Percentiles rank a stretch among this genome's conserved stretches.
Evolutionary conservation across 2,797 vertebrate genomes (phyloP).

Genomic region (Picus viridis): DNA sequence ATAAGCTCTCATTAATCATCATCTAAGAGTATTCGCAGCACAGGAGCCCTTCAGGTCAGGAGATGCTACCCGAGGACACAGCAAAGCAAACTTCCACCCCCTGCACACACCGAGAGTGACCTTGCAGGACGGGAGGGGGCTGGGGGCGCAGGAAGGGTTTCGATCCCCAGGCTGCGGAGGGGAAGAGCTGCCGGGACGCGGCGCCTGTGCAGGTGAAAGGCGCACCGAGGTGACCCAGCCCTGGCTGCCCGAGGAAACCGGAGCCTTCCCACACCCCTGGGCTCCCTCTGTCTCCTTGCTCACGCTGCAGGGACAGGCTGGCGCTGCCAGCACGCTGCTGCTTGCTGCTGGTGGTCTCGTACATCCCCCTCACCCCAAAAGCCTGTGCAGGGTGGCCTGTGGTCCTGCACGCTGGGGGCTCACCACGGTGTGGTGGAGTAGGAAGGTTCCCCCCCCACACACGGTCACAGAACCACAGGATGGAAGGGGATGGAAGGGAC

Average conservation of each 20-base stretch:
- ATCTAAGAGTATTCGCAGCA: constrained; percentile 36
- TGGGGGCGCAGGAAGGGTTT: background rate
- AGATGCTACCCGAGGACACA: constrained; percentile 33
- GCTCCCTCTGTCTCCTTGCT: accelerated
- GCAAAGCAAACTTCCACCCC: background rate
- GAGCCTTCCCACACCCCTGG: background rate
- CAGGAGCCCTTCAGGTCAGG: background rate
- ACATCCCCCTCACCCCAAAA: background rate
- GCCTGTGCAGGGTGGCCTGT: background rate
- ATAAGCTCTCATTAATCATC: constrained; percentile 41
- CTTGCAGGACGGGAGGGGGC: background rate
- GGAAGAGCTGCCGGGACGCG: background rate
- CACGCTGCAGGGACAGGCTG: accelerated
- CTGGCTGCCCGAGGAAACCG: background rate
- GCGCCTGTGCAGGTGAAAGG: background rate
- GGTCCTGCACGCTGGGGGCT: background rate
- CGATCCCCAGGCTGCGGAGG: background rate
- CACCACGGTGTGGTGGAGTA: too few relatives aligned
- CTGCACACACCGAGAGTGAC: background rate
- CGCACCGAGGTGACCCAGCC: background rate
- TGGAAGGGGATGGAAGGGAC: too few relatives aligned
- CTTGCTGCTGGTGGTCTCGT: accelerated
- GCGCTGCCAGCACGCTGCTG: accelerated
- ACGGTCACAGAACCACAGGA: too few relatives aligned
- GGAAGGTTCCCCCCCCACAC: too few relatives aligned